Percentiles rank a stretch among this genome's conserved stretches.
These are phyloP conservation scores for Lathronympha strigana DNA, from an alignment of 2,888 invertebrate genomes.

Conservation along the genomic window DNA sequence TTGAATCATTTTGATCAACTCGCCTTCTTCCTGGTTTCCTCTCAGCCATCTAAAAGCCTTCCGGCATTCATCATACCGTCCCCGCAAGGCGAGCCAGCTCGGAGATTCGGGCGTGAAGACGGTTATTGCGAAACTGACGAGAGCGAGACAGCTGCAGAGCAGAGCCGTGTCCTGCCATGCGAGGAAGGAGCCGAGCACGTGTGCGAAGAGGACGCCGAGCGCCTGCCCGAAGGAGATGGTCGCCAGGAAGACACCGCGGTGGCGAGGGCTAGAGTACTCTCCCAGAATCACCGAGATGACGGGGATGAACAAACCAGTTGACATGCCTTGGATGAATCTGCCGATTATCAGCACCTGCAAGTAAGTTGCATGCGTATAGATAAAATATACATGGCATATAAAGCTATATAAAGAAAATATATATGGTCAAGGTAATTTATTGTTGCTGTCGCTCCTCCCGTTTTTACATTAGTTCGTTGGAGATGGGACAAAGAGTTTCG, in stretches of 20 bases:
- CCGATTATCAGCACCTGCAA: conserved; percentile 62
- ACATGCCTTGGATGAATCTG: conserved; percentile 67
- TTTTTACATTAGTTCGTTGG: no score
- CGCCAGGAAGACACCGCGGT: conserved; percentile 85
- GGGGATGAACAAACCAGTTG: conserved; percentile 79
- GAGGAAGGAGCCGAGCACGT: conserved; percentile 84
- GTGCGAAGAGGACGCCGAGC: conserved; percentile 84
- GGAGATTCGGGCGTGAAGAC: conserved; percentile 85
- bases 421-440: no score
- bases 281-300: conserved; percentile 75
- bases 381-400: no score
- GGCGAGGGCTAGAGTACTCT: conserved; percentile 81
- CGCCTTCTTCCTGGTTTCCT: conserved; percentile 73
- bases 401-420: no score
- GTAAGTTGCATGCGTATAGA: background rate
- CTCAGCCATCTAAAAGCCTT: conserved; percentile 83
- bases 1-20: conserved; percentile 58
- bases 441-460: no score
- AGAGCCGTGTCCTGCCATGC: conserved; percentile 82
- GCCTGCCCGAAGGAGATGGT: conserved; percentile 83
- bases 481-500: no score
- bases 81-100: conserved; percentile 85
- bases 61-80: conserved; percentile 79
- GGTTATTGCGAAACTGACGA: conserved; percentile 73
- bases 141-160: conserved; percentile 70